These are phyloP conservation scores for Carpatolechia fugitivella DNA, from an alignment of 2,888 invertebrate genomes.

Conservation along the genomic window DNA sequence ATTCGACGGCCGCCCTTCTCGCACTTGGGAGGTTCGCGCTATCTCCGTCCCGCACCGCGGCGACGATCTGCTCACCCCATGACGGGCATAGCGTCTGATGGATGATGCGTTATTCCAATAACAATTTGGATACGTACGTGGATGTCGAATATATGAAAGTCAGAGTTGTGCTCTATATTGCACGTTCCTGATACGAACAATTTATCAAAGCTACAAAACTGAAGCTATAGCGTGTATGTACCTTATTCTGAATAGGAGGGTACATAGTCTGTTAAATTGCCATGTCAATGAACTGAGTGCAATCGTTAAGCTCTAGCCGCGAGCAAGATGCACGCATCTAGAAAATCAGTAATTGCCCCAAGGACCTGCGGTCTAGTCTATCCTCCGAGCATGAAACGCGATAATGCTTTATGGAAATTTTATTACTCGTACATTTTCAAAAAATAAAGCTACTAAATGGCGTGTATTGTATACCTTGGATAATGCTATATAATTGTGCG, in stretches of 20 bases:
- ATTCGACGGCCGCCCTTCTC: conserved; percentile 57
- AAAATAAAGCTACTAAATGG: conserved; percentile 4
- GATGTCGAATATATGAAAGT: conserved; percentile 66
- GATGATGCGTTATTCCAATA: conserved; percentile 79
- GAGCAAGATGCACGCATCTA: conserved; percentile 22
- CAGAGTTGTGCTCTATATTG: conserved; percentile 39
- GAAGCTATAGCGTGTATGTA: not conserved
- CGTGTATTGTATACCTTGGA: conserved; percentile 5
- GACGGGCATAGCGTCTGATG: conserved; percentile 69
- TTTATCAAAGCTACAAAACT: conserved; percentile 15
- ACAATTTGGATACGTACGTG: conserved; percentile 70
- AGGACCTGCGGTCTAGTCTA: not conserved
- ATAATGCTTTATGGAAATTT: conserved; percentile 9
- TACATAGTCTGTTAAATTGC: conserved; percentile 15
- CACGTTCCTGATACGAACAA: conserved; percentile 26
- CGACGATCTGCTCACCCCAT: conserved; percentile 60
- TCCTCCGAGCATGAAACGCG: conserved; percentile 4
- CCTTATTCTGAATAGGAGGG: not conserved
- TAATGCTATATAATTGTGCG: conserved; percentile 9
- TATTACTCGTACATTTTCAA: not conserved
- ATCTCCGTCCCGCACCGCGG: conserved; percentile 41
- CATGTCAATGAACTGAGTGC: conserved; percentile 21
- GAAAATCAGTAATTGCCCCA: conserved; percentile 25
- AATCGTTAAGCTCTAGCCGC: conserved; percentile 22
- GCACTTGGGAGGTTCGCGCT: conserved; percentile 30